Evolutionary conservation across 2,113 vertebrate species (phyloP), one percentile per base, ranked within the genome.

Genomic region (Psittacula cyanocephala): DNA sequence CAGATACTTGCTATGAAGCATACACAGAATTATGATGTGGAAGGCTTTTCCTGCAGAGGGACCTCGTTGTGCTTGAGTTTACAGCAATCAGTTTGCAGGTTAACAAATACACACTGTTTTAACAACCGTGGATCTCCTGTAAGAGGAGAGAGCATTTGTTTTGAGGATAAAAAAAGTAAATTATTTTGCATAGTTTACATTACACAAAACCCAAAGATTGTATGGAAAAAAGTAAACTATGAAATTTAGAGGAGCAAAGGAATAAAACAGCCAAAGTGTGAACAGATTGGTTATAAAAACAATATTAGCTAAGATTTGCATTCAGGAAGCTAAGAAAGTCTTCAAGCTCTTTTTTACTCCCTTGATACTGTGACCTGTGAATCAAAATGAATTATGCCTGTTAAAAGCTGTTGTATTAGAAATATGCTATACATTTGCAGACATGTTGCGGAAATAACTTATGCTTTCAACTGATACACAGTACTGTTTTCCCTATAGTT

Each of bases 241-340:
- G 83, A 57, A 82, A 70, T 81, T 64, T 20, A 65, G 59, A 95
- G 75, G 27, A 83, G 52, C 53, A 62, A 75, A 92, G 23, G 70
- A 62, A 79, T 86, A 84, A 96, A 88, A 63, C 37, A 52, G 44
- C 72, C 79, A 62, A 81, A 95, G 81, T 84, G 16, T 43, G 84
- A 95, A 91, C 93, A 86, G 70, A 87, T 96, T 79, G 91, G 62
- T 88, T 95, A 52, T 75, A 96, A 91, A 88, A 95, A 1, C 74
- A 84, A 29, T 76, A 75, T 76, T 96, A 67, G 52, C 47, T n/a
- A 24, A 89, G 74, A 75, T 89, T 82, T 88, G 92, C 3, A 0
- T 91, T 92, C 0, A 1, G 65, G 77, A 92, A 79, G 77, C 69
- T 59, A 3, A 41, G 77, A 50, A 88, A 20, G 43, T 49, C 52